Conservation (phyloP, 2,113 vertebrate species). For the Catharus minimus region DNA sequence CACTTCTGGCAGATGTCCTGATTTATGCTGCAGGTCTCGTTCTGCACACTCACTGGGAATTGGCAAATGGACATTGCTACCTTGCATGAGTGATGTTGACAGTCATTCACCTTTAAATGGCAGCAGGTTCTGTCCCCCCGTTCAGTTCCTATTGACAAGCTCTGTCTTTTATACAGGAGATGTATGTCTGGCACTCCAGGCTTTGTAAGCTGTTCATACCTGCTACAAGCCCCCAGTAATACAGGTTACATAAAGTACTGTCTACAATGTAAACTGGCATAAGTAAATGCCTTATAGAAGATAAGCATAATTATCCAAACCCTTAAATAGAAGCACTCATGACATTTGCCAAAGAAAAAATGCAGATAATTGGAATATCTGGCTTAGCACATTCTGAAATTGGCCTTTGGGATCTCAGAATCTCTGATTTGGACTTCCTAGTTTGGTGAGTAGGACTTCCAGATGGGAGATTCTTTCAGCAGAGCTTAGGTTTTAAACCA, state of each 20-base stretch:
- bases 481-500: constrained; percentile 18
- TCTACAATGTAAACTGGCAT: background rate
- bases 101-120: background rate
- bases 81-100: background rate
- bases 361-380: background rate
- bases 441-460: background rate
- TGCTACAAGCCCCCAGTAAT: background rate
- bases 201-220: background rate
- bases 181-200: background rate
- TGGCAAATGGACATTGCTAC: background rate
- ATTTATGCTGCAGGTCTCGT: background rate
- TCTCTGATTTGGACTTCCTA: background rate
- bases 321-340: background rate
- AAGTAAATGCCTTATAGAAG: background rate
- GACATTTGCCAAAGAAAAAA: background rate
- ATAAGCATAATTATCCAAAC: background rate
- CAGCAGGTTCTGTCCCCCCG: background rate
- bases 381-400: background rate
- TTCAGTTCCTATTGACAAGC: background rate
- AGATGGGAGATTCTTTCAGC: background rate
- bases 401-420: background rate
- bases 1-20: background rate
- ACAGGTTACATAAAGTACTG: background rate
- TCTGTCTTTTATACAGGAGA: background rate
- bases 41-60: background rate